Base-by-base conservation (phyloP, 2,888 invertebrate species). In the Danaus chrysippus region DNA sequence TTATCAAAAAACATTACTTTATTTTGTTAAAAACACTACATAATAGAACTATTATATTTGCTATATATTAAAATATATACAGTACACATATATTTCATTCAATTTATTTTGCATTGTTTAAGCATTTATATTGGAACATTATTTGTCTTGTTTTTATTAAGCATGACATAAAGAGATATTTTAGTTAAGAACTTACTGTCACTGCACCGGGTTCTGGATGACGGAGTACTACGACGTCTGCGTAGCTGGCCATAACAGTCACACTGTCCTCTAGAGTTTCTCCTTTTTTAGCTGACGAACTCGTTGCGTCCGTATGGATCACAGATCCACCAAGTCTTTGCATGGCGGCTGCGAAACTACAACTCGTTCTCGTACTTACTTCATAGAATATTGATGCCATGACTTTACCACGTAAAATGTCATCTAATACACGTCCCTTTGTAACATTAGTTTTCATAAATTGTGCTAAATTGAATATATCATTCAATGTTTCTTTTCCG, bases 301-400 rank as follows among this genome's bases (percentile, higher is more conserved):
- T 96, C 0, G 94, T 93, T 71, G 96, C 96, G 78, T 99, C 96
- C 87, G 99, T 96, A 77, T 96, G 93, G 72, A 98, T 94, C 0
- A 99, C 98, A 23, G 94, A 93, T 0, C 99, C 99, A 9, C 99
- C 99, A 6, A 99, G 93, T 68, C 99, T 92, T 81, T 97, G 96
- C 98, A 99, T 99, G 0, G 99, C 99, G 0, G 97, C 97, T 0
- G 97, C 93, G 89, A 99, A 99, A 79, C 99, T 99, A 81, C 97
- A 97, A 73, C 96, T 95, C 0, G 99, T 99, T 65, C 99, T 93
- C 0, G 99, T 99, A 80, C 98, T 99, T 0, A 95, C 98, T 92
- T 99, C 99, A 85, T 98, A 99, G 86, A 99, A 99, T 78, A 99
- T 94, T 0, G 96, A 97, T 3, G 98, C 96, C 97, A 99, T 96